These are phyloP conservation scores for Psococerastis gibbosa DNA, from an alignment of 2,888 invertebrate species.

Conservation along the genomic window DNA sequence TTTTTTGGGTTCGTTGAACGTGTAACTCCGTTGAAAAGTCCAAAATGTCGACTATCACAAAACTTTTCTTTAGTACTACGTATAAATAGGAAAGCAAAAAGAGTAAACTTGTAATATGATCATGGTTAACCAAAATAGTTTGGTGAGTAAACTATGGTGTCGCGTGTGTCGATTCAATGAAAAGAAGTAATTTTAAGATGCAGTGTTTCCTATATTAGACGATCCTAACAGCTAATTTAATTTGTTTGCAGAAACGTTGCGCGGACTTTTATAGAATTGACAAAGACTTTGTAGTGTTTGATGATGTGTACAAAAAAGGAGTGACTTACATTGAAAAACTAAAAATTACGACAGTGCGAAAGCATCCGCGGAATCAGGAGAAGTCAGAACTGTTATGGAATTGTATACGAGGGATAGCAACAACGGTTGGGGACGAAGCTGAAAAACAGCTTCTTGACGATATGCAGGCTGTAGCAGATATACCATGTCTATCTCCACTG, in stretches of 20 bases:
- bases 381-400: constrained; percentile 61
- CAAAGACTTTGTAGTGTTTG: constrained; percentile 44
- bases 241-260: constrained; percentile 40
- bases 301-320: constrained; percentile 45
- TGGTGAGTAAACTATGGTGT: too few relatives aligned
- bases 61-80: too few relatives aligned
- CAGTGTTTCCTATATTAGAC: too few relatives aligned
- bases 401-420: constrained; percentile 53
- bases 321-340: constrained; percentile 69
- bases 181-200: too few relatives aligned
- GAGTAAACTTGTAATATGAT: too few relatives aligned
- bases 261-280: constrained; percentile 65
- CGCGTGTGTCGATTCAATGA: too few relatives aligned
- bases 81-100: too few relatives aligned
- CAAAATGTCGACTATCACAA: too few relatives aligned
- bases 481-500: constrained; percentile 11
- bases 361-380: constrained; percentile 56
- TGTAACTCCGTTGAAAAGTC: too few relatives aligned
- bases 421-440: constrained; percentile 45
- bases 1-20: too few relatives aligned
- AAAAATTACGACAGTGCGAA: constrained; percentile 58
- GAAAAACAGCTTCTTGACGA: constrained; percentile 28
- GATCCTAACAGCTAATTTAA: too few relatives aligned
- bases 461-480: constrained; percentile 25
- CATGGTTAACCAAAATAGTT: too few relatives aligned